phyloP scores from a whole-genome alignment of 2,113 vertebrate species.

The Calidris pygmaea region DNA sequence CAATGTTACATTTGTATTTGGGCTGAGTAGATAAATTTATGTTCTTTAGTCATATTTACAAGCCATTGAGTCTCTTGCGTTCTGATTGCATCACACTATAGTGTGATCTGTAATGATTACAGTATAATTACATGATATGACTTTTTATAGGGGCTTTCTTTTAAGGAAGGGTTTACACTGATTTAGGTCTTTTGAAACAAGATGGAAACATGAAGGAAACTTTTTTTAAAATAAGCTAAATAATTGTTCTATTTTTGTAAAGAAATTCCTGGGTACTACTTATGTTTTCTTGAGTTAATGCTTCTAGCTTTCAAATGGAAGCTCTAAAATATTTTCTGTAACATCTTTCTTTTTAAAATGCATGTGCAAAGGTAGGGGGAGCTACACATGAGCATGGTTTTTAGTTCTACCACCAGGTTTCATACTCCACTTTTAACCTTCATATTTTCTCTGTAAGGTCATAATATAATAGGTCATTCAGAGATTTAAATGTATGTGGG shows the following conservation, averaged over 20 bases:
- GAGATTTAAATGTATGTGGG: neutral
- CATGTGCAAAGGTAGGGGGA: neutral
- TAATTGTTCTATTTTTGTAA: neutral
- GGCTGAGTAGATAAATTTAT: conserved; percentile 25
- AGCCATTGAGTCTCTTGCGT: neutral
- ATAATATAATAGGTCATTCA: neutral
- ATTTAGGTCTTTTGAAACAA: neutral
- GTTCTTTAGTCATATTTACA: neutral
- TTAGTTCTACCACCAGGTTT: neutral
- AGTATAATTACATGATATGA: neutral
- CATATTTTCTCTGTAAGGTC: neutral
- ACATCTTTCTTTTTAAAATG: neutral
- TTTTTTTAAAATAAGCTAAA: neutral
- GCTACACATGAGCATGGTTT: too few relatives aligned
- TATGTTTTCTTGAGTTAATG: neutral
- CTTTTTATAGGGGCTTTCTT: neutral
- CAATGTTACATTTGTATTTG: conserved; percentile 27
- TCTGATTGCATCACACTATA: neutral
- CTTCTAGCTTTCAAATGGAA: neutral
- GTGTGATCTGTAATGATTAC: neutral
- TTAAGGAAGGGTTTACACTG: neutral
- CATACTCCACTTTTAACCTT: neutral
- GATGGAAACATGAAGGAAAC: neutral
- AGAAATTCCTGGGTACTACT: neutral
- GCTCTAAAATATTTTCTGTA: neutral